Conservation (phyloP, 2,113 vertebrate genomes). For the Antechinus stuartii region DNA sequence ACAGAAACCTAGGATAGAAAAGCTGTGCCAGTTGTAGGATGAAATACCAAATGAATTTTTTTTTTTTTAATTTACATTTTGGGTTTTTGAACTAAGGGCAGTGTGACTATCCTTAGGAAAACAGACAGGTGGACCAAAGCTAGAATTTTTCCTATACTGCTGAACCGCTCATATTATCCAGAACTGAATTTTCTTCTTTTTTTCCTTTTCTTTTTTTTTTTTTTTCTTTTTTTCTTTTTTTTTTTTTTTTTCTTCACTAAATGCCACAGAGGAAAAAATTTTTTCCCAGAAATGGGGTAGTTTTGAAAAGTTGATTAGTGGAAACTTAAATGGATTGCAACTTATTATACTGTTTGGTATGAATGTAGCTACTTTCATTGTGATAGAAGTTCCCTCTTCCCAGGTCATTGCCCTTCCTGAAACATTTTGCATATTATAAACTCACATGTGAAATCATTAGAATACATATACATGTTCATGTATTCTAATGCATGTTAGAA, state of each 20-base stretch:
- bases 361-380: conserved; percentile 77
- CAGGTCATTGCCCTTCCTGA: conserved; percentile 65
- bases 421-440: conserved; percentile 70
- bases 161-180: conserved; percentile 71
- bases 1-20: conserved; percentile 72
- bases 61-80: conserved; percentile 76
- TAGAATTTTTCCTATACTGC: conserved; percentile 75
- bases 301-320: conserved; percentile 79
- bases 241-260: conserved; percentile 45
- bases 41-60: conserved; percentile 78
- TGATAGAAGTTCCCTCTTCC: conserved; percentile 65
- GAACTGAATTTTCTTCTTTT: conserved; percentile 46
- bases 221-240: neutral
- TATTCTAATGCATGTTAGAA: conserved; percentile 71
- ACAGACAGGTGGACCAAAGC: conserved; percentile 84
- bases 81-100: conserved; percentile 74
- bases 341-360: conserved; percentile 66
- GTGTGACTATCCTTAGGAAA: conserved; percentile 74
- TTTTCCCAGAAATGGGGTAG: conserved; percentile 60
- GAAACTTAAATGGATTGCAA: conserved; percentile 77
- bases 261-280: conserved; percentile 69
- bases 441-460: conserved; percentile 74
- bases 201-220: conserved; percentile 24
- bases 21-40: conserved; percentile 70
- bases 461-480: conserved; percentile 52